Evolutionary conservation across 2,888 invertebrate genomes (phyloP), one percentile per base, ranked within the genome.

Genomic region (Melanostoma mellinum): DNA sequence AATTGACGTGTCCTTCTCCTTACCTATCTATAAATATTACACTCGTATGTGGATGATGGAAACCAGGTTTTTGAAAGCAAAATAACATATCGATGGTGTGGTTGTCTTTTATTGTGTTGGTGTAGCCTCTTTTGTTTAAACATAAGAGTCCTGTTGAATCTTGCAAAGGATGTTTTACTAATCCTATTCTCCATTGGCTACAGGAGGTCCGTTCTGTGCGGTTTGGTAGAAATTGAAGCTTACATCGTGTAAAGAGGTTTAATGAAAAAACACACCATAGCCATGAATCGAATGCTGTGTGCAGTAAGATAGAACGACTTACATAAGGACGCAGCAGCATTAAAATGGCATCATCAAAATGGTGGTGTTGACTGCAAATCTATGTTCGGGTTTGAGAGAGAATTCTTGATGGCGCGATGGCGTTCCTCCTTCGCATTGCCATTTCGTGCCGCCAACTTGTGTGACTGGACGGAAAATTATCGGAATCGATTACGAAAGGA

Each of bases 391-490:
- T 60, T 33, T 0, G 32, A 5, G 30, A 38, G 42, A 60, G 60
- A 20, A 20, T 20, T 20, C 20, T 20, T 42, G 4, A 60, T 9
- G 58, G 44, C 42, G 33, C 33, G 42, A n/a, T 58, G 40, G 40
- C 30, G 42, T 58, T 42, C 3, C 44, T 40, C 38, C 10, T 30
- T 50, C 10, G 20, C 38, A 20, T 32, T 10, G 53, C 36, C 33
- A 20, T 20, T 20, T 20, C 32, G 33, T 50, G 50, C 56, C 48
- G 67, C 58, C 52, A 61, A 68, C 42, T 60, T 20, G 72, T 67
- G 65, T 69, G 82, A 69, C 82, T 82, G 78, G 73, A 82, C 58
- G 78, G 58, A 84, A 84, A 78, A 75, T 79, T 75, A 84, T 84
- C 79, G 52, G 74, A 84, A 75, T 84, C 79, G 79, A 74, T 84